phyloP scores from a whole-genome alignment of 1,140 invertebrate genomes.

The Caerostris darwini region DNA sequence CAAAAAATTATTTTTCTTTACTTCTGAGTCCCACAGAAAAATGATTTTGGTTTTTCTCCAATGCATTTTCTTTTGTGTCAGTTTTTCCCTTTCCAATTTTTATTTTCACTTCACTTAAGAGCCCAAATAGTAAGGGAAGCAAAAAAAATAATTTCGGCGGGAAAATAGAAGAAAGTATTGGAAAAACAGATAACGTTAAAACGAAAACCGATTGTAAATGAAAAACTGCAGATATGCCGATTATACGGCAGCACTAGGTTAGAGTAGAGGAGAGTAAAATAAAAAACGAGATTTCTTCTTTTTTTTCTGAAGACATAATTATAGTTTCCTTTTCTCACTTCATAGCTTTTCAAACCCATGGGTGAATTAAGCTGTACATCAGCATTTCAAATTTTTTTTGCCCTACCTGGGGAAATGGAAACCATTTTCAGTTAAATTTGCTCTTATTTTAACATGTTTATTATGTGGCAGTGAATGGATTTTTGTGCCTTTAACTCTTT shows the following conservation, averaged over 20 bases:
- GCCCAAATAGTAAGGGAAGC: too few relatives aligned
- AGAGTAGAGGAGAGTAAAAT: neutral
- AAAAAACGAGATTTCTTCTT: neutral
- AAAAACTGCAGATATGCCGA: slow-evolving; percentile 26
- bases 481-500: neutral
- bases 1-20: too few relatives aligned
- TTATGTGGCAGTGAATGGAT: neutral
- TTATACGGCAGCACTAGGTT: neutral
- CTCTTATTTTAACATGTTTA: neutral
- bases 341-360: neutral
- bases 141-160: too few relatives aligned
- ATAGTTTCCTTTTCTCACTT: neutral
- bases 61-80: too few relatives aligned
- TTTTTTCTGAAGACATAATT: neutral
- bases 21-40: neutral
- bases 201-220: slow-evolving; percentile 63
- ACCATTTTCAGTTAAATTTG: neutral
- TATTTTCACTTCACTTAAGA: too few relatives aligned
- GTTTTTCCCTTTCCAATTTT: too few relatives aligned
- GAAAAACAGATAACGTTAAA: slow-evolving; percentile 19
- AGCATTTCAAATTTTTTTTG: neutral
- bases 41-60: too few relatives aligned
- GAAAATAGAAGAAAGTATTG: too few relatives aligned
- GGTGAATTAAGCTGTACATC: neutral
- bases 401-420: neutral